Conservation (phyloP, 2,797 vertebrate species). For the Rachycentron canadum region DNA sequence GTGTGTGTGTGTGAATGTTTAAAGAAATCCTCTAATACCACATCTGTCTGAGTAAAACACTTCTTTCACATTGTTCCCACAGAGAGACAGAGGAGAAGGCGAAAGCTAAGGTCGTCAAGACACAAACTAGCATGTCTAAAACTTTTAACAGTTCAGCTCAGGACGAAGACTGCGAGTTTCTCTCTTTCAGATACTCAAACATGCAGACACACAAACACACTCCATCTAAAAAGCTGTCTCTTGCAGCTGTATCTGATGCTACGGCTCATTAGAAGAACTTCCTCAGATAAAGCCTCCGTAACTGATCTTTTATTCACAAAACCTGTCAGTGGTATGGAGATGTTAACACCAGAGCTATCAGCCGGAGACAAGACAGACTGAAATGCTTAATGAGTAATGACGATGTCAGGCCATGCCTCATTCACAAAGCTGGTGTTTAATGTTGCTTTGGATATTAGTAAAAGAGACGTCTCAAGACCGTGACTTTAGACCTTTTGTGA, state of each 20-base stretch:
- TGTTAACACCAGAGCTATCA: constrained; percentile 56
- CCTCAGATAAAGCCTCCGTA: constrained; percentile 63
- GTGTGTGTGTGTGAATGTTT: constrained; percentile 22
- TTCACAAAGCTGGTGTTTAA: constrained; percentile 3
- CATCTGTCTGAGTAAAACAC: constrained; percentile 46
- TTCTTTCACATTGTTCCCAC: constrained; percentile 47
- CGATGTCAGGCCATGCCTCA: constrained; percentile 11
- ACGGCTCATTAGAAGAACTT: constrained; percentile 70
- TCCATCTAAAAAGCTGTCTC: constrained; percentile 20
- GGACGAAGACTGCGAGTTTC: constrained; percentile 39
- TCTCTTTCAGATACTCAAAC: background rate
- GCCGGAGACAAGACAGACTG: constrained; percentile 33
- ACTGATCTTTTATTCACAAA: constrained; percentile 76
- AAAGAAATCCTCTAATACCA: constrained; percentile 27
- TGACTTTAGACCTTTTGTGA: constrained; percentile 25
- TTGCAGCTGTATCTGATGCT: constrained; percentile 56
- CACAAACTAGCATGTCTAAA: constrained; percentile 18
- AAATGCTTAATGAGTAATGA: constrained; percentile 53
- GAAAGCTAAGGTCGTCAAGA: constrained; percentile 13
- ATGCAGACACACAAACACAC: constrained; percentile 7
- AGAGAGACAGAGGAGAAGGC: constrained; percentile 12
- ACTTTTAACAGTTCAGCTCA: constrained; percentile 55
- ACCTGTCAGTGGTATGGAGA: constrained; percentile 44
- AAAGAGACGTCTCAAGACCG: background rate
- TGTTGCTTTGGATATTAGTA: constrained; percentile 24